Base-by-base conservation (phyloP, 2,797 vertebrate genomes). In the Podargus strigoides region DNA sequence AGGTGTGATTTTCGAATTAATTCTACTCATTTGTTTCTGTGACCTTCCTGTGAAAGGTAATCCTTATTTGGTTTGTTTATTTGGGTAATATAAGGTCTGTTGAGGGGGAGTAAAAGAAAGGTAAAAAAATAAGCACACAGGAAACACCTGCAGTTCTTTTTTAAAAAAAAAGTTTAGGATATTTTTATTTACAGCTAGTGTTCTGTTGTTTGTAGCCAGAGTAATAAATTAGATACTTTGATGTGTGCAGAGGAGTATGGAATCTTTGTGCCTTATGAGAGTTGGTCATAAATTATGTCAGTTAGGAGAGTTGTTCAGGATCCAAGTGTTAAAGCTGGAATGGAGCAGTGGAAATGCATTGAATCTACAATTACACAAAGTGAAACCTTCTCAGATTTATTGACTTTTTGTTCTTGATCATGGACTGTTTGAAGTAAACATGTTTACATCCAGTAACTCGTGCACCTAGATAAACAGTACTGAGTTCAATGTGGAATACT, bases 391-490 rank as follows among this genome's bases (percentile, higher is more conserved):
- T 95, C 92, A 97, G 85, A 97, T 96, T 97, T 94, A 97, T 94
- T 97, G 89, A 79, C 89, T 97, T 96, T 96, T 95, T 95, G 93
- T 96, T 96, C 94, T 84, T 95, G 91, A 50, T 96, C 91, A 83
- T 36, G 69, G 41, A 62, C 89, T 94, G 85, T 96, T 97, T 93
- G 88, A 97, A 96, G 95, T 94, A 95, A 95, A 95, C 88, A 90
- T 97, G 84, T 96, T 96, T 97, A 87, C 77, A 85, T 95, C 95
- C 80, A 95, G 14, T 94, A 89, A 60, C 73, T 94, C 19, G 14
- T 96, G 94, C 89, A 91, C 94, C 93, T 92, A 97, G 85, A 81
- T 95, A 96, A 97, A 95, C 85, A 95, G 69, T 95, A 77, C 92
- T 34, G 84, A 92, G 77, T 97, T 95, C 93, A 97, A 78, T 10